Evolutionary conservation across 2,113 vertebrate genomes (phyloP), one percentile per base, ranked within the genome.

Genomic region (Cephalophus harveyi): DNA sequence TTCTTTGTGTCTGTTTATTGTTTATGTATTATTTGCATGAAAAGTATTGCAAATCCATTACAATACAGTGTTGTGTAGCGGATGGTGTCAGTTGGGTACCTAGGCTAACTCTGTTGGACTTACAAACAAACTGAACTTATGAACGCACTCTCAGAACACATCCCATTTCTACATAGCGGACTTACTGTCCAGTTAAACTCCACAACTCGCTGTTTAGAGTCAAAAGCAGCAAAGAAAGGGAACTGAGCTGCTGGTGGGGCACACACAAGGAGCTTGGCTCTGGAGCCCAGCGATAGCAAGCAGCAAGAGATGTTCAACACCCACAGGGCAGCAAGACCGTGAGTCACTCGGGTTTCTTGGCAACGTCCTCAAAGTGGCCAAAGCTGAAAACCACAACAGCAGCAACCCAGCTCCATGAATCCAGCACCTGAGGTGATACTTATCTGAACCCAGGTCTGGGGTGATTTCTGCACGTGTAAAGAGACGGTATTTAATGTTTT

Each of bases 221-320:
- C 12, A 14, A 71, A 81, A 23, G 7, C n/a, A 3, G 3, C 3
- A 2, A 36, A 28, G 46, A 25, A 13, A 17, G n/a, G 6, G 52
- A 50, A 0, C 6, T 7, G 17, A 46, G 25, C 7, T 4, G 16
- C 48, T n/a, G 7, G 16, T 27, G 16, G 6, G 9, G 27, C n/a
- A 25, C 15, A n/a, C 25, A 3, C 16, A 3, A 21, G 28, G 59
- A 74, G 1, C 59, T 9, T 3, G 13, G 11, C 17, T 27, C n/a
- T 8, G 3, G 52, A 21, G 8, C 30, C 4, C 0, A 25, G n/a
- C 0, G 2, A 30, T 36, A 10, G 54, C 36, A 2, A 36, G 4
- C 62, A 13, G 33, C 16, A 0, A 33, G 48, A 7, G 3, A 25
- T 6, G 6, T 16, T 17, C 36, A 3, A 0, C 2, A 8, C 12